Conservation (phyloP, 2,888 invertebrate species). For the Napeogenes sylphis region DNA sequence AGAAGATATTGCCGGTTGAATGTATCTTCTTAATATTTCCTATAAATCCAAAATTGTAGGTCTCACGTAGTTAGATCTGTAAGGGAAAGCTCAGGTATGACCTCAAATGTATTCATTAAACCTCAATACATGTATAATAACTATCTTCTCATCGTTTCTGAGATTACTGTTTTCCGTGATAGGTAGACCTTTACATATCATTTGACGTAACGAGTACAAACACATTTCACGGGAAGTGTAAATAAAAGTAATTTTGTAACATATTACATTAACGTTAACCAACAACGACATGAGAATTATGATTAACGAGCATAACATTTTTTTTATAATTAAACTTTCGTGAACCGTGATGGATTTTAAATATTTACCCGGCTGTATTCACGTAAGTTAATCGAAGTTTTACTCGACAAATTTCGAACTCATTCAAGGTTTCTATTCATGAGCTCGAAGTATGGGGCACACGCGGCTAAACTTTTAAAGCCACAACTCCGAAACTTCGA, state of each 20-base stretch:
- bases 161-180: too few species aligned
- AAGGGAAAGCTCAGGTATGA: conserved; percentile 27
- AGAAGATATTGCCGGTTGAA: background rate
- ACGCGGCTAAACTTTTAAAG: too few species aligned
- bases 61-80: conserved; percentile 27
- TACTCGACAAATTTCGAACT: too few species aligned
- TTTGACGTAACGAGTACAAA: background rate
- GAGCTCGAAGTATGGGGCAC: too few species aligned
- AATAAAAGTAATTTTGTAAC: too few species aligned
- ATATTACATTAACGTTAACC: background rate
- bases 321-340: background rate
- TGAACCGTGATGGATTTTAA: too few species aligned
- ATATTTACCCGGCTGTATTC: too few species aligned
- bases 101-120: conserved; percentile 30
- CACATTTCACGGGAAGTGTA: background rate
- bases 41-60: conserved; percentile 30
- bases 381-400: too few species aligned
- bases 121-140: conserved; percentile 28
- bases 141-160: conserved; percentile 10
- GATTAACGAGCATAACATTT: conserved; percentile 1
- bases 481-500: too few species aligned
- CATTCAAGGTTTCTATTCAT: too few species aligned
- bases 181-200: background rate
- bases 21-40: conserved; percentile 28
- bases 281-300: background rate